phyloP scores from a whole-genome alignment of 1,140 invertebrate genomes.

The Pseudoatta argentina region DNA sequence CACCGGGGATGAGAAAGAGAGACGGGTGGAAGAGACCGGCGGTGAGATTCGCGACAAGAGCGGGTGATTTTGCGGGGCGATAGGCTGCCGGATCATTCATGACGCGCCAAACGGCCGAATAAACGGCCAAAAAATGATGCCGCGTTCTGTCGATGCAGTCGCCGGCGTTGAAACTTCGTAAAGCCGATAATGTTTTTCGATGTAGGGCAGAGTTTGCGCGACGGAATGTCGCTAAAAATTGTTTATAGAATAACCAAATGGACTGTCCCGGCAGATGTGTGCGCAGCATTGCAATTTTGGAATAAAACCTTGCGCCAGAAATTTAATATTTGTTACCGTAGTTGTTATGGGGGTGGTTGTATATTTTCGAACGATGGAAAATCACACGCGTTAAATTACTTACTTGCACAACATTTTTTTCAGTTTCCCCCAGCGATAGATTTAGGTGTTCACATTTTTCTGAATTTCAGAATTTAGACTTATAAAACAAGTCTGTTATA shows the following conservation, averaged over 20 bases:
- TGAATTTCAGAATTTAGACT: neutral
- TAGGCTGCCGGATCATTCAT: conserved; percentile 63
- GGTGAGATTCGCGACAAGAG: conserved; percentile 25
- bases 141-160: neutral
- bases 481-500: too few relatives aligned
- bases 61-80: conserved; percentile 53
- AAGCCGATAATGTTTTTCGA: conserved; percentile 61
- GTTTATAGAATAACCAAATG: conserved; percentile 34
- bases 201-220: conserved; percentile 52
- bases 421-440: neutral
- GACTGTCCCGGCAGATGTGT: conserved; percentile 7
- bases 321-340: conserved; percentile 15
- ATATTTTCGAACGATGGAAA: conserved; percentile 21
- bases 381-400: neutral
- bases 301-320: conserved; percentile 34
- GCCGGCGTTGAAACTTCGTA: conserved; percentile 22
- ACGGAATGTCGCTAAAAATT: conserved; percentile 46
- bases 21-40: neutral
- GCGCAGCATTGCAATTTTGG: conserved; percentile 3
- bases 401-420: neutral
- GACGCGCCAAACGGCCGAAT: conserved; percentile 80
- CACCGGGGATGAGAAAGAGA: neutral
- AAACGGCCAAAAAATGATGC: conserved; percentile 69
- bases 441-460: neutral
- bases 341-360: neutral